These are phyloP conservation scores for Sebastes oblongus DNA, from an alignment of 2,797 vertebrate genomes.

Conservation along the genomic window DNA sequence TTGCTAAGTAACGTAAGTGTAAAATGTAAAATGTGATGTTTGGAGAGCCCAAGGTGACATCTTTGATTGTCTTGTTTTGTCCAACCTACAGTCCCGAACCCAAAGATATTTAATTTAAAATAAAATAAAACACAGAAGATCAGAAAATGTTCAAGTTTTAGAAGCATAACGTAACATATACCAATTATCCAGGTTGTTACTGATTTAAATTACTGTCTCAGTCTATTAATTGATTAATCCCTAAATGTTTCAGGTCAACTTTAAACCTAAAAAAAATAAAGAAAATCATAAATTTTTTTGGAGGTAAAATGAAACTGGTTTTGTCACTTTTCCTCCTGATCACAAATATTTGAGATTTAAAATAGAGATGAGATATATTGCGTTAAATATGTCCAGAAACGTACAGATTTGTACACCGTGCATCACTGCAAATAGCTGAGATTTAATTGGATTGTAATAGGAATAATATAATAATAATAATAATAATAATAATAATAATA, in stretches of 20 bases:
- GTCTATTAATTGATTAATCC: fast-evolving
- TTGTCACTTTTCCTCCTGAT: not conserved
- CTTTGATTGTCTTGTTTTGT: not conserved
- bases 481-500: too few relatives aligned
- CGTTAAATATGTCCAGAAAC: not conserved
- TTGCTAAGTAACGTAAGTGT: not conserved
- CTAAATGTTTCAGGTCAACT: not conserved
- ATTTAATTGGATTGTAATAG: not conserved
- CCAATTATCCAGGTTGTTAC: not conserved
- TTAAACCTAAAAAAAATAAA: not conserved
- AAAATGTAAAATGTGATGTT: too few relatives aligned
- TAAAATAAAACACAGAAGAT: not conserved
- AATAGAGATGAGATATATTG: not conserved
- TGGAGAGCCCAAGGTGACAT: not conserved
- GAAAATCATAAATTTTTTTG: too few relatives aligned
- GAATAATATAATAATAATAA: too few relatives aligned
- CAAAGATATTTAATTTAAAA: not conserved
- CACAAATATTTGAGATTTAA: not conserved
- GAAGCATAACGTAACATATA: not conserved
- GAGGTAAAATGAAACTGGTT: not conserved
- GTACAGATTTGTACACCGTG: not conserved
- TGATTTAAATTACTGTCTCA: not conserved
- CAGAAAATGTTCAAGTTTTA: not conserved
- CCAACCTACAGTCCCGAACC: not conserved
- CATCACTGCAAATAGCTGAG: not conserved